phyloP scores from a whole-genome alignment of 1,140 invertebrate species.

The Ceratina japonica region DNA sequence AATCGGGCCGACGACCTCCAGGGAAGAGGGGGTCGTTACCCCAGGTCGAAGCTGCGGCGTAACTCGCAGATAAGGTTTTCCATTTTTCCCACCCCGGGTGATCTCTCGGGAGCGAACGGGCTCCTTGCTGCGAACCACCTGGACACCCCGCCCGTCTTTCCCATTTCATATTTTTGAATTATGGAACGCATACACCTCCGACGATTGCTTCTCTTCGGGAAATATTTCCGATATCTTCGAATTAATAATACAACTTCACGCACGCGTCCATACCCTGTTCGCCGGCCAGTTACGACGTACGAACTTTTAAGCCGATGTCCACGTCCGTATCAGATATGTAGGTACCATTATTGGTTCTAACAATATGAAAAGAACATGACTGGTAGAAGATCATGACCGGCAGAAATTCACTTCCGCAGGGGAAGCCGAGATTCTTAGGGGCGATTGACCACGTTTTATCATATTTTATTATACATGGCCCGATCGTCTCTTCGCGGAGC shows the following conservation, averaged over 20 bases:
- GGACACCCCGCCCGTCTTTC: conserved; percentile 52
- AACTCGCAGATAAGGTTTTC: conserved; percentile 65
- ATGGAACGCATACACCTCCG: conserved; percentile 55
- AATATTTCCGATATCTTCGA: background rate
- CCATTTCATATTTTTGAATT: conserved; percentile 58
- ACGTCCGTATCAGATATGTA: background rate
- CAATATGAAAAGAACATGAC: background rate
- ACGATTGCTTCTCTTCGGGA: conserved; percentile 35
- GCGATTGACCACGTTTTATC: conserved; percentile 64
- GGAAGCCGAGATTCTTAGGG: conserved; percentile 47
- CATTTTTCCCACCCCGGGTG: conserved; percentile 53
- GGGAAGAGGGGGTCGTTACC: conserved; percentile 32
- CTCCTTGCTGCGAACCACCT: conserved; percentile 43
- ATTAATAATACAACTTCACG: too few relatives aligned
- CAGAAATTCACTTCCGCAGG: conserved; percentile 46
- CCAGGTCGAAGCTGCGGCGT: conserved; percentile 36
- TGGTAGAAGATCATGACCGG: conserved; percentile 2
- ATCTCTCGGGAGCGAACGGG: conserved; percentile 31
- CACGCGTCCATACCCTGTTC: too few relatives aligned
- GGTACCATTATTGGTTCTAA: too few relatives aligned
- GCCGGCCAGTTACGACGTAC: too few relatives aligned
- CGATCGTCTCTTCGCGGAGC: conserved; percentile 44
- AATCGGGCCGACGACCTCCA: conserved; percentile 51
- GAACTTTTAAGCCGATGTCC: too few relatives aligned
- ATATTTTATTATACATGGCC: conserved; percentile 69